phyloP scores from a whole-genome alignment of 2,797 vertebrate genomes.

The Pampus argenteus region DNA sequence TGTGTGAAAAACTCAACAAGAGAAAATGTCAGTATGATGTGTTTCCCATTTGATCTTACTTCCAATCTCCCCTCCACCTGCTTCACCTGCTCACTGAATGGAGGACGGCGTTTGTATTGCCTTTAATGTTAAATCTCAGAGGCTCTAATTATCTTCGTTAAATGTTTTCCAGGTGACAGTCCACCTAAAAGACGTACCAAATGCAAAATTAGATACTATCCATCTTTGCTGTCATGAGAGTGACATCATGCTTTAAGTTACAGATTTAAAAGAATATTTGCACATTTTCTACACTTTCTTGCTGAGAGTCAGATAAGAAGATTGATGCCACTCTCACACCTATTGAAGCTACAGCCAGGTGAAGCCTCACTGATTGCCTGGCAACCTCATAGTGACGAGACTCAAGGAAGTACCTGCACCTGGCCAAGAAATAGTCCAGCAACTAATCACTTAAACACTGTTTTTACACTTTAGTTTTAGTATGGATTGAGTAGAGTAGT shows the following conservation, averaged over 20 bases:
- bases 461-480: too few species aligned
- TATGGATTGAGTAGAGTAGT: too few species aligned
- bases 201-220: background rate
- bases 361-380: too few species aligned
- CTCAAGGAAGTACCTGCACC: too few species aligned
- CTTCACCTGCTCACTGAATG: conserved; percentile 24
- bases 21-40: conserved; percentile 16
- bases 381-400: too few species aligned
- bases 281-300: too few species aligned
- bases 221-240: background rate
- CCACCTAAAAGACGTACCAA: background rate
- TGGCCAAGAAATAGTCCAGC: too few species aligned
- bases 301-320: too few species aligned
- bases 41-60: conserved; percentile 23
- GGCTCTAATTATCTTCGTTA: background rate
- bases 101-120: background rate
- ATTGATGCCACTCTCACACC: too few species aligned
- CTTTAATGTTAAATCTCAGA: background rate
- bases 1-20: conserved; percentile 4
- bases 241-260: background rate
- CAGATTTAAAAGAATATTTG: background rate
- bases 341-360: too few species aligned
- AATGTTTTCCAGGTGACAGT: background rate
- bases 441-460: too few species aligned
- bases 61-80: conserved; percentile 5